Conservation (phyloP, 2,888 invertebrate genomes). For the Scrobipalpa atriplicella region DNA sequence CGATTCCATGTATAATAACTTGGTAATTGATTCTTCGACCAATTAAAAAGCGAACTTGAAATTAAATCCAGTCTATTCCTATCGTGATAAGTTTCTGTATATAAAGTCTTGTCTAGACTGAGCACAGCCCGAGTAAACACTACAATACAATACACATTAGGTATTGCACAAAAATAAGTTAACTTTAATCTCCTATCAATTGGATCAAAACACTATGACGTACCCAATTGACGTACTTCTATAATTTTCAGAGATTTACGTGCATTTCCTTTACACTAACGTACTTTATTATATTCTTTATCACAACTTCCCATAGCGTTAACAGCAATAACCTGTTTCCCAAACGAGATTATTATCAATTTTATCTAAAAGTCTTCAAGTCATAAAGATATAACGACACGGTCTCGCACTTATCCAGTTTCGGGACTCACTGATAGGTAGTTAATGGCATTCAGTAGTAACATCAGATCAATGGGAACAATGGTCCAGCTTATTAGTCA, state of each 20-base stretch:
- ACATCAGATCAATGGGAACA: constrained; percentile 18
- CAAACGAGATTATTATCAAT: neutral
- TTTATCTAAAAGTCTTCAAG: neutral
- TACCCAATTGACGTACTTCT: too few species aligned
- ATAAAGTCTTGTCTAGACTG: too few species aligned
- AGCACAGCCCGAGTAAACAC: too few species aligned
- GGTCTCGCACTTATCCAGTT: constrained; percentile 20
- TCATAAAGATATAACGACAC: constrained; percentile 9
- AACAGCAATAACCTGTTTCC: neutral
- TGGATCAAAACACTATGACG: too few species aligned
- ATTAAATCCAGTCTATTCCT: neutral
- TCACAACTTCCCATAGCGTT: neutral
- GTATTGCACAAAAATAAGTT: too few species aligned
- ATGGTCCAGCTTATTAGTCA: too few species aligned
- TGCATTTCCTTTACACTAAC: too few species aligned
- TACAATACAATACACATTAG: too few species aligned
- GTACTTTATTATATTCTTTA: too few species aligned
- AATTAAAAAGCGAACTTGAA: neutral
- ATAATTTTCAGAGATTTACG: too few species aligned
- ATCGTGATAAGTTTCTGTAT: too few species aligned
- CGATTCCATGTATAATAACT: neutral
- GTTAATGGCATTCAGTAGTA: constrained; percentile 6
- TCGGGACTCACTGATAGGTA: neutral
- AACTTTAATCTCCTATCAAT: too few species aligned
- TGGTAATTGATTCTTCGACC: neutral